Evolutionary conservation across 2,888 invertebrate genomes (phyloP).

Genomic region (Phyllotreta cruciferae): DNA sequence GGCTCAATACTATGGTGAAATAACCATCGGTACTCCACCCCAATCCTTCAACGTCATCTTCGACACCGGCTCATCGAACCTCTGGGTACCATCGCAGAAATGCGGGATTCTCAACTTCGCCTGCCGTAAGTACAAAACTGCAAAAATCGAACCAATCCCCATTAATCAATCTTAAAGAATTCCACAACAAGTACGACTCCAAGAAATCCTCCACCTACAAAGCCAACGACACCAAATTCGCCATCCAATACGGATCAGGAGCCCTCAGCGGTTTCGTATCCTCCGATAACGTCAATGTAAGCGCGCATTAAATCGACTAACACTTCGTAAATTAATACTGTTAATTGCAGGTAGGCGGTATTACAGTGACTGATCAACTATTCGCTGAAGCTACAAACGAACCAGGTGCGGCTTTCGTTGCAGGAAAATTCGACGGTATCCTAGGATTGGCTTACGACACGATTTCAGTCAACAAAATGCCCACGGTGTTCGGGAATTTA

Average conservation of each 20-base stretch:
- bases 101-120: slow-evolving; percentile 90
- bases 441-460: slow-evolving; percentile 86
- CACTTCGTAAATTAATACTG: slow-evolving; percentile 49
- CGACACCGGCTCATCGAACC: slow-evolving; percentile 95
- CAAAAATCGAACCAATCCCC: background rate
- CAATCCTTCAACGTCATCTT: slow-evolving; percentile 91
- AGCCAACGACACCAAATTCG: slow-evolving; percentile 89
- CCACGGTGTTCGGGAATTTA: slow-evolving; percentile 89
- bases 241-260: slow-evolving; percentile 95
- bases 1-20: slow-evolving; percentile 94
- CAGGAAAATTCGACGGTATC: slow-evolving; percentile 96
- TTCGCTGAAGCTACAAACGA: slow-evolving; percentile 95
- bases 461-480: slow-evolving; percentile 85
- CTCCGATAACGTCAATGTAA: slow-evolving; percentile 83
- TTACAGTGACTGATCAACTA: slow-evolving; percentile 77
- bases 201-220: slow-evolving; percentile 82
- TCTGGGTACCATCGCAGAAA: slow-evolving; percentile 96
- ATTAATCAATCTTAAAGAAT: slow-evolving; percentile 63
- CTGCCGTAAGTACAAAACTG: slow-evolving; percentile 71
- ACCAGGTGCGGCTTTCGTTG: slow-evolving; percentile 90
- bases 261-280: slow-evolving; percentile 95
- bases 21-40: slow-evolving; percentile 84
- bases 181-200: slow-evolving; percentile 96
- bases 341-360: slow-evolving; percentile 71
- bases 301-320: slow-evolving; percentile 47